Conservation (phyloP, 2,113 vertebrate genomes). For the Caranx melampygus region DNA sequence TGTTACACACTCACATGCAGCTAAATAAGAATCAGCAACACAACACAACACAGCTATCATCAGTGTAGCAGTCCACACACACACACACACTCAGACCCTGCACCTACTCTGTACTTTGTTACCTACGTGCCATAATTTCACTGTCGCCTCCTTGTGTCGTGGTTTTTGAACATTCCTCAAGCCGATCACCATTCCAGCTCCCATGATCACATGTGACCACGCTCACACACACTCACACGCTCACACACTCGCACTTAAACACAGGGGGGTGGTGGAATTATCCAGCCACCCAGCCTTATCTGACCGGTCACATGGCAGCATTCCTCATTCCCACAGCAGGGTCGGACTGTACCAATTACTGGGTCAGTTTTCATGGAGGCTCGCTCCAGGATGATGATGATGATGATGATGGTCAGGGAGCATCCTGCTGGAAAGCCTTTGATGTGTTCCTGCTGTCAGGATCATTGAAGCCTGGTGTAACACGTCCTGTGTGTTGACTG, state of each 20-base stretch:
- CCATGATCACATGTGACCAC: conserved; percentile 34
- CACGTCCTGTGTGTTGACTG: neutral
- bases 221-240: conserved; percentile 1
- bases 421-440: conserved; percentile 27
- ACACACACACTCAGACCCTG: no score
- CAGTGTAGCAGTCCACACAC: no score
- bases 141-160: neutral
- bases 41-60: no score
- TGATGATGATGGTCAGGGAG: neutral
- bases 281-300: conserved; percentile 49
- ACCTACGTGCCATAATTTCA: neutral
- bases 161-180: conserved; percentile 34
- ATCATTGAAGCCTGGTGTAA: neutral
- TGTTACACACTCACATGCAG: neutral
- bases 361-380: conserved; percentile 25
- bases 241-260: neutral
- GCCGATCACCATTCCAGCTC: conserved; percentile 27
- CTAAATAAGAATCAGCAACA: neutral
- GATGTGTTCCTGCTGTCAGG: neutral
- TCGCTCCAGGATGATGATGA: neutral
- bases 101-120: neutral
- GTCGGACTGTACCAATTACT: conserved; percentile 2
- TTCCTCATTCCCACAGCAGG: conserved; percentile 39
- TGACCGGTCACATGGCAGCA: conserved; percentile 52
- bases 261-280: conserved; percentile 26